Conservation (phyloP, 1,140 invertebrate species). For the Tetraneura akinire region DNA sequence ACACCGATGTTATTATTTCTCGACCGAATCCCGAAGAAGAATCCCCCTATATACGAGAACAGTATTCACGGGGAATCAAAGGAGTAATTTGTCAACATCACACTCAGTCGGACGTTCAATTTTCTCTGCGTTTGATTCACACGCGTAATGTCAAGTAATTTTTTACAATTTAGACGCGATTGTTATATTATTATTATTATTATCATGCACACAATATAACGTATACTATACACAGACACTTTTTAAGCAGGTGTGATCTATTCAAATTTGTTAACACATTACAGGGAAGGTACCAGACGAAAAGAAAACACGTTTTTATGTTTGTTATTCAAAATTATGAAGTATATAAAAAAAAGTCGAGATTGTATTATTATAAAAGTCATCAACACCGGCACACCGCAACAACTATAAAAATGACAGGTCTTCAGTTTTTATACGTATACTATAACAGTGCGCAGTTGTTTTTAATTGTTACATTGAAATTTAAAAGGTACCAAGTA, state of each 20-base stretch:
- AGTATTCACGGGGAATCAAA: conserved; percentile 2
- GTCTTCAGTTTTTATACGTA: too few relatives aligned
- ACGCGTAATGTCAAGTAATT: neutral
- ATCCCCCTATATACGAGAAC: neutral
- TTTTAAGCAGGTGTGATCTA: conserved; percentile 33
- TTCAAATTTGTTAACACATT: conserved; percentile 16
- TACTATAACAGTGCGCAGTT: too few relatives aligned
- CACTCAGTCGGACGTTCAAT: neutral
- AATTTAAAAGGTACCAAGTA: too few relatives aligned
- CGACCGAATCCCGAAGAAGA: too few relatives aligned
- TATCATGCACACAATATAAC: conserved; percentile 1
- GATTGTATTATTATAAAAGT: neutral
- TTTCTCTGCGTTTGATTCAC: neutral
- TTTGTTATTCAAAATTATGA: neutral
- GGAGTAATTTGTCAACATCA: neutral
- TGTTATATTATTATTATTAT: too few relatives aligned
- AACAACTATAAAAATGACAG: neutral
- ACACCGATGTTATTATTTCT: too few relatives aligned
- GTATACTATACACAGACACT: neutral
- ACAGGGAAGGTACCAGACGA: neutral
- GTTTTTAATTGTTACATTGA: too few relatives aligned
- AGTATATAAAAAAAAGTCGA: neutral
- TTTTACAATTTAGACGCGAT: conserved; percentile 41
- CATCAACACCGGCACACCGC: too few relatives aligned
- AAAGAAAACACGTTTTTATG: neutral